A percentile compares a stretch with the other conserved stretches of the same genome.
phyloP scores from a whole-genome alignment of 2,797 vertebrate species.

The Pelochelys cantorii region DNA sequence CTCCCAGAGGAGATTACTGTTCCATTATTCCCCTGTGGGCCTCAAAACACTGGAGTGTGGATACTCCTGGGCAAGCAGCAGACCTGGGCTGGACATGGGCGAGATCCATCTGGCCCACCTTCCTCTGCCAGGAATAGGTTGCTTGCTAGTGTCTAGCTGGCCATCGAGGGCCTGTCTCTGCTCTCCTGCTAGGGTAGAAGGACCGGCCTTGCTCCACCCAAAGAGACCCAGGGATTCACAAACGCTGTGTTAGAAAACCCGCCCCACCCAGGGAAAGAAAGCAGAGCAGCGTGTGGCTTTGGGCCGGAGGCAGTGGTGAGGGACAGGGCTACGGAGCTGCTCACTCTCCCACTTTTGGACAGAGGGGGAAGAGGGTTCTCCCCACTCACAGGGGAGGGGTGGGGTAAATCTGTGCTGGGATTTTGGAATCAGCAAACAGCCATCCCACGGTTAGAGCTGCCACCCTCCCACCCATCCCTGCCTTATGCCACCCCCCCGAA shows the following conservation, averaged over 20 bases:
- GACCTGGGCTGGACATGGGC: not conserved
- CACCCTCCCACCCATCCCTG: constrained; percentile 16
- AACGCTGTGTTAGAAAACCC: not conserved
- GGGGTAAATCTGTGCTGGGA: not conserved
- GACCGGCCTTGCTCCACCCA: not conserved
- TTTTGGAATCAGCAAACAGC: not conserved
- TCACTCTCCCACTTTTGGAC: not conserved
- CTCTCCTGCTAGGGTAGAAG: not conserved
- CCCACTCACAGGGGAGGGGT: not conserved
- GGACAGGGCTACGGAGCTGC: not conserved
- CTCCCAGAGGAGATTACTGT: not conserved
- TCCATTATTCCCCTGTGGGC: not conserved
- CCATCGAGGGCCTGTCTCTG: not conserved
- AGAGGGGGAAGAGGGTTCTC: not conserved
- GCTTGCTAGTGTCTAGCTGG: not conserved
- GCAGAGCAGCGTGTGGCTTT: accelerated
- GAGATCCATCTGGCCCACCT: not conserved
- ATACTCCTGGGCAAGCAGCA: not conserved
- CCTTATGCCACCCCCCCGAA: constrained; percentile 27
- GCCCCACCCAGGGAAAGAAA: not conserved
- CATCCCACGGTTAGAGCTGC: constrained; percentile 29
- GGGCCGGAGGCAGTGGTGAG: not conserved
- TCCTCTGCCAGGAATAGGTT: not conserved
- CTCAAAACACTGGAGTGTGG: not conserved
- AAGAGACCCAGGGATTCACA: not conserved